A percentile compares a stretch with the other conserved stretches of the same genome.
phyloP scores from a whole-genome alignment of 92 coral and sea anemone genomes.

The Epizoanthus scotinus region DNA sequence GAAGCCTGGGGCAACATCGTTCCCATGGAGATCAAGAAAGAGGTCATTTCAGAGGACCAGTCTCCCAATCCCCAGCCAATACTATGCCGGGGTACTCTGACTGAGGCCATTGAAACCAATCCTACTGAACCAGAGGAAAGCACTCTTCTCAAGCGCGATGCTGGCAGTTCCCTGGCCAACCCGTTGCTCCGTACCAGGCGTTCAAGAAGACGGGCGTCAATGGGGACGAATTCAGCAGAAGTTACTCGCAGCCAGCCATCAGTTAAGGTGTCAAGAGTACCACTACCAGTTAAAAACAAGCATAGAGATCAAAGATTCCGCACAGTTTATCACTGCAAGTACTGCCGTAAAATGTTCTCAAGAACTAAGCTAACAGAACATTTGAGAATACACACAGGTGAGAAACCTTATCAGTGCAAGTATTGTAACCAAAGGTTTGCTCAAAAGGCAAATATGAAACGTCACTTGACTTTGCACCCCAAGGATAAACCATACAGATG shows the following conservation, averaged over 20 bases:
- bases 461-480: conserved; percentile 10
- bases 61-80: background rate
- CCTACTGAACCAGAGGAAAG: background rate
- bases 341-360: conserved; percentile 19
- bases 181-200: background rate
- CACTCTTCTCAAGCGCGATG: background rate
- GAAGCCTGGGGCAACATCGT: background rate
- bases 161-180: background rate
- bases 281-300: background rate
- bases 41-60: background rate
- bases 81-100: background rate
- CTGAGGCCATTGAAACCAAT: background rate
- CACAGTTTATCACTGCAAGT: conserved; percentile 4
- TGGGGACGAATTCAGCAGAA: background rate
- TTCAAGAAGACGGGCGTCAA: background rate
- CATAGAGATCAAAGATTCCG: background rate
- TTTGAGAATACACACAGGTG: conserved; percentile 17
- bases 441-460: conserved; percentile 25
- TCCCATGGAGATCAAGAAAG: background rate
- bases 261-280: too few relatives aligned
- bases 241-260: too few relatives aligned
- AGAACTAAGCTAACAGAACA: conserved; percentile 29
- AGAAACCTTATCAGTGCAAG: conserved; percentile 1
- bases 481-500: conserved; percentile 36
- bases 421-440: conserved; percentile 7